Conservation (phyloP, 2,797 vertebrate species). For the Melopsittacus undulatus region DNA sequence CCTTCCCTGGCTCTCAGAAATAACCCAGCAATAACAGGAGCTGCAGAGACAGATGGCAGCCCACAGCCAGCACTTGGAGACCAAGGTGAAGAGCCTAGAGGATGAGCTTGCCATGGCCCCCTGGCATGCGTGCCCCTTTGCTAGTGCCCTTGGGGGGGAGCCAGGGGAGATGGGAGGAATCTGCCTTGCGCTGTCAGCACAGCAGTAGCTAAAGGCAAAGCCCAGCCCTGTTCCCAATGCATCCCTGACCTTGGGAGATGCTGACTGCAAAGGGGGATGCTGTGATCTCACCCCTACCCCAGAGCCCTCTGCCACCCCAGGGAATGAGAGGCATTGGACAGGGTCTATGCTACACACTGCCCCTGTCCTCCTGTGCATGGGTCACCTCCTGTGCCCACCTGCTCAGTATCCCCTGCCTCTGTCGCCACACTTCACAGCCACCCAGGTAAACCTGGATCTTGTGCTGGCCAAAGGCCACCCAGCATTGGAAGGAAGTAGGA, state of each 20-base stretch:
- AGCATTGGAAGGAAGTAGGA: slow-evolving; percentile 66
- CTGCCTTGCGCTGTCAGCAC: not conserved
- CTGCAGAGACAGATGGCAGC: slow-evolving; percentile 72
- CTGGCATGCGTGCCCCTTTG: not conserved
- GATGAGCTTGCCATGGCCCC: slow-evolving; percentile 69
- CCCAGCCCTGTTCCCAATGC: not conserved
- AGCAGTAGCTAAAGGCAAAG: not conserved
- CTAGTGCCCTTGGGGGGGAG: not conserved
- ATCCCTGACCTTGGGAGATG: not conserved
- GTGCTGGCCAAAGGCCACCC: slow-evolving; percentile 68
- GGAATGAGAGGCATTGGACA: not conserved
- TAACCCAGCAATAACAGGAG: slow-evolving; percentile 71
- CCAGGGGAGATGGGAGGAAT: not conserved
- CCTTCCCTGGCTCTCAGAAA: slow-evolving; percentile 59
- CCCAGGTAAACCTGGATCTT: slow-evolving; percentile 77
- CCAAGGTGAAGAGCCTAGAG: slow-evolving; percentile 66
- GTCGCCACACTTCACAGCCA: slow-evolving; percentile 52
- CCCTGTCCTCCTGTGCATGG: not conserved
- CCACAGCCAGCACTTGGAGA: slow-evolving; percentile 70
- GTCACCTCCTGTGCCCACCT: rapidly evolving
- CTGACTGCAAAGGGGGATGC: not conserved
- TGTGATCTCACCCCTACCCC: not conserved
- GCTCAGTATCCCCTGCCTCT: not conserved
- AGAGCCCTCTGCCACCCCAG: not conserved
- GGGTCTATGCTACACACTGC: not conserved